Percentiles rank a stretch among this genome's conserved stretches.
phyloP scores from a whole-genome alignment of 2,888 invertebrate genomes.

The Diarsia dahlii region DNA sequence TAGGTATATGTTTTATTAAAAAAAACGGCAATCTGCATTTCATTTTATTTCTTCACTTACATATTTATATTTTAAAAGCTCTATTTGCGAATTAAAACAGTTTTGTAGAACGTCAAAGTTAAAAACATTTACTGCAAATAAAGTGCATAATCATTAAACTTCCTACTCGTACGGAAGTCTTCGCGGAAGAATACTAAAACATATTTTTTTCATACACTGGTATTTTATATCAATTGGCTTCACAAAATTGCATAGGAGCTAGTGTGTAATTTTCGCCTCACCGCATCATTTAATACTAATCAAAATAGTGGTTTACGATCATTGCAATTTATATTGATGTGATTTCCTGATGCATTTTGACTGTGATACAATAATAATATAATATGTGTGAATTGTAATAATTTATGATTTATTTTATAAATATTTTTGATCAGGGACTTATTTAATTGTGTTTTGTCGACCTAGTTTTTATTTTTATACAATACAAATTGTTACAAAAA shows the following conservation, averaged over 20 bases:
- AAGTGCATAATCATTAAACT: conserved; percentile 1
- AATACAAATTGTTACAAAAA: not conserved
- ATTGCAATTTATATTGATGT: conserved; percentile 31
- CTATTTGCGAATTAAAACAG: not conserved
- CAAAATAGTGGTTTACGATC: conserved; percentile 24
- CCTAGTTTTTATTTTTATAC: not conserved
- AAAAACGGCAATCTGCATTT: too few species aligned
- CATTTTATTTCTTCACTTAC: too few species aligned
- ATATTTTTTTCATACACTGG: not conserved
- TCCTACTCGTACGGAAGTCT: conserved; percentile 25
- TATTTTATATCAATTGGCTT: conserved; percentile 34
- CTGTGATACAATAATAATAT: not conserved
- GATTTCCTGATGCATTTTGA: conserved; percentile 16
- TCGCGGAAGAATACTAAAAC: conserved; percentile 19
- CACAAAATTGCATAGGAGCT: conserved; percentile 22
- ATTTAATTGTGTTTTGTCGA: not conserved
- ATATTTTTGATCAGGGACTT: not conserved
- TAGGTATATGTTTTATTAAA: too few species aligned
- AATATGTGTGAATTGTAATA: not conserved
- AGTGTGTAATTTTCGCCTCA: conserved; percentile 22
- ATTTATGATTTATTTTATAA: not conserved
- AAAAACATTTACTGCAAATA: not conserved
- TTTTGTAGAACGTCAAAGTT: too few species aligned
- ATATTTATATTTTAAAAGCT: not conserved
- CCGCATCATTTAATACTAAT: conserved; percentile 29